Base-by-base conservation (phyloP, 64 coral and sea anemone genomes). In the Pocillopora damicornis region DNA sequence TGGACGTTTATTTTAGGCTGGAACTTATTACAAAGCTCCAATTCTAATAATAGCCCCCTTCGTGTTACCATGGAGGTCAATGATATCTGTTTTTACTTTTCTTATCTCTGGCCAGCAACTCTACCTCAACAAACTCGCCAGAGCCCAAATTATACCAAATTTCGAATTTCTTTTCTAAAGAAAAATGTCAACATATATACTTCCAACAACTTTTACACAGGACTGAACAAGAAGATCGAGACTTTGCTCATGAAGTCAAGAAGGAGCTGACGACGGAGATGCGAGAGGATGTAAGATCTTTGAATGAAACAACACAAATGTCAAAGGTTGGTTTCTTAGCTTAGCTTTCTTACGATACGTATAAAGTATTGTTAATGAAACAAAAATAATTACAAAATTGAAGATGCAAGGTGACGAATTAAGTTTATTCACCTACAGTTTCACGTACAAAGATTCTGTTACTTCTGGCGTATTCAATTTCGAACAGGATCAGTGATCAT, bases 171-270 rank as follows among this genome's bases (percentile, higher is more conserved):
- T 7, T 18, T 22, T 22, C 15, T 6, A 18, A 69, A 18, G 16
- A 18, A 13, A 77, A 77, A 77, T 77, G 75, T 45, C 75, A 77
- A 77, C 16, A 18, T 77, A 16, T 77, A 77, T 17, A 77, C 75
- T 77, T 77, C 37, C 15, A 77, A 77, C 75, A 77, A 45, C 18
- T 77, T 77, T 77, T 77, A 77, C 75, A 37, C 75, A 12, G 74
- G 84, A 58, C 13, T 14, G 67, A 73, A 87, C 73, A 73, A 73
- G 58, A 87, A 87, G 84, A 74, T 73, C 9, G 34, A 75, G 37
- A 35, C 74, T 1, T 35, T 75, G 74, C 35, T 75, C 75, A 9
- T 77, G 36, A 45, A 77, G 75, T 77, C 1, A 45, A 18, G 8
- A 18, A 77, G 16, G 75, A 77, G 15, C 18, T 77, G 0, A 12